phyloP scores from a whole-genome alignment of 2,888 invertebrate genomes.

The Sturmia bella region DNA sequence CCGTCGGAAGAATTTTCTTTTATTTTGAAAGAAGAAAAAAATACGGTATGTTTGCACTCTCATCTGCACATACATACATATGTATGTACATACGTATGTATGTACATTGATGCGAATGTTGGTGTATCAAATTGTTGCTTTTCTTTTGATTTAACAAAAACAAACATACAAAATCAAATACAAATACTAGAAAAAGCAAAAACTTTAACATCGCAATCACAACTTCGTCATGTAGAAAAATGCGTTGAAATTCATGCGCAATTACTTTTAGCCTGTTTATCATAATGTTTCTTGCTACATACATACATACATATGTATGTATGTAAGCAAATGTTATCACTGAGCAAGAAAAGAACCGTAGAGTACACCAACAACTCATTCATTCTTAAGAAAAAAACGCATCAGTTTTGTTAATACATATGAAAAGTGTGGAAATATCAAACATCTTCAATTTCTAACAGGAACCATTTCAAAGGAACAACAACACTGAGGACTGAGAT shows the following conservation, averaged over 20 bases:
- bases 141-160: slow-evolving; percentile 30
- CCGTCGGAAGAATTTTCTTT: slow-evolving; percentile 38
- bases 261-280: slow-evolving; percentile 82
- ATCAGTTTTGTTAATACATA: too few relatives aligned
- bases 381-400: background rate
- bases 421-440: slow-evolving; percentile 5
- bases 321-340: slow-evolving; percentile 71
- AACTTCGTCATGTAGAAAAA: slow-evolving; percentile 73
- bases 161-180: background rate
- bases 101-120: background rate
- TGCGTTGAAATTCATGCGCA: slow-evolving; percentile 82
- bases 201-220: slow-evolving; percentile 41
- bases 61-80: too few relatives aligned
- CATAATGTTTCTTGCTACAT: slow-evolving; percentile 78
- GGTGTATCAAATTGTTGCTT: slow-evolving; percentile 1
- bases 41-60: too few relatives aligned
- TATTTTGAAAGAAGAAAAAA: too few relatives aligned
- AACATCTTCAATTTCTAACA: too few relatives aligned
- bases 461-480: too few relatives aligned
- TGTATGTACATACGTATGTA: background rate
- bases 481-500: too few relatives aligned
- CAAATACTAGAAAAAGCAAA: slow-evolving; percentile 2
- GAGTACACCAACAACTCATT: background rate
- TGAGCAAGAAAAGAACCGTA: background rate
- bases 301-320: too few relatives aligned